phyloP scores from a whole-genome alignment of 2,888 invertebrate genomes.

The Prenolepis imparis region DNA sequence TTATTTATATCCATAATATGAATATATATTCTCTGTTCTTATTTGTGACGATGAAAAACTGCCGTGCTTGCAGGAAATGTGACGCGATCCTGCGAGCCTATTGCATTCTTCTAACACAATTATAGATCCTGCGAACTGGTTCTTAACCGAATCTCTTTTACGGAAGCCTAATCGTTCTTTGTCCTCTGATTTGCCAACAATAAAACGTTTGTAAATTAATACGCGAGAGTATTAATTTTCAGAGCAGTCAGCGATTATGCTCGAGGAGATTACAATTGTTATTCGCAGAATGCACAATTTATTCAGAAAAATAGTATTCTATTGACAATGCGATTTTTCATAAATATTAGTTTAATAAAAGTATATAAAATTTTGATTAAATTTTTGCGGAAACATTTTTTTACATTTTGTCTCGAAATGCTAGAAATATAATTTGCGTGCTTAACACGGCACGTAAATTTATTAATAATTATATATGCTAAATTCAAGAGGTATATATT shows the following conservation, averaged over 20 bases:
- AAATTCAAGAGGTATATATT: neutral
- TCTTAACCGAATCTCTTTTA: slow-evolving; percentile 39
- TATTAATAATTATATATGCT: neutral
- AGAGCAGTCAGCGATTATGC: slow-evolving; percentile 26
- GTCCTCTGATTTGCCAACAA: slow-evolving; percentile 32
- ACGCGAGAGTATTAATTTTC: slow-evolving; percentile 39
- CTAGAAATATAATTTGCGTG: neutral
- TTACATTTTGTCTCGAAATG: neutral
- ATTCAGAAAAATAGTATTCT: neutral
- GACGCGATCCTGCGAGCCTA: slow-evolving; percentile 57
- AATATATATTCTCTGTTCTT: neutral
- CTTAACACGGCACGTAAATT: neutral
- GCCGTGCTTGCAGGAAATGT: slow-evolving; percentile 45
- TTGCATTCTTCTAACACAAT: slow-evolving; percentile 69
- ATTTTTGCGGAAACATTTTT: neutral
- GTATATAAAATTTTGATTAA: neutral
- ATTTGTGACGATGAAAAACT: neutral
- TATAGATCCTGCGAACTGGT: slow-evolving; percentile 69
- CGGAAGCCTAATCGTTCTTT: slow-evolving; percentile 44
- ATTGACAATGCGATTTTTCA: neutral
- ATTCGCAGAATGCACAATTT: neutral
- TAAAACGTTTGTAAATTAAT: slow-evolving; percentile 36
- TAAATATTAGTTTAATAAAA: neutral
- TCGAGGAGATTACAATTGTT: slow-evolving; percentile 25
- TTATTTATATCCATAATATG: neutral